phyloP scores from a whole-genome alignment of 2,113 vertebrate genomes.

The Dunckerocampus dactyliophorus region DNA sequence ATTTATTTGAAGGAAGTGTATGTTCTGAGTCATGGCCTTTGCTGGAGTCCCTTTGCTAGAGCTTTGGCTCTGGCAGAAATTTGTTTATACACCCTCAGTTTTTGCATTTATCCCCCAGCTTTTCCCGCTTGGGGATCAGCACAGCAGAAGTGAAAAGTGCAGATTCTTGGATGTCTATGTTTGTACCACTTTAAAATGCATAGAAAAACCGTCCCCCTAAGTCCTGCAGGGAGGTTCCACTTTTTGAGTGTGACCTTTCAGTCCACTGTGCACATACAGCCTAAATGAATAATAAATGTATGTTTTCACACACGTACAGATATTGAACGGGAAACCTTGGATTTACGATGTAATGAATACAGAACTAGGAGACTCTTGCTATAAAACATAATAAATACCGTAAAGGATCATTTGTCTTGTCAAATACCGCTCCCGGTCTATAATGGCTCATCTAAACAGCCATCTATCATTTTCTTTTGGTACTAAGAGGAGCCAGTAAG shows the following conservation, averaged over 20 bases:
- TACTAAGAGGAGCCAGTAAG: constrained; percentile 14
- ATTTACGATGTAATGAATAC: constrained; percentile 5
- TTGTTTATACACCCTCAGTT: constrained; percentile 14
- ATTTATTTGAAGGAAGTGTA: neutral
- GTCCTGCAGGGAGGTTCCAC: constrained; percentile 3
- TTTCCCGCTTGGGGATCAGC: constrained; percentile 28
- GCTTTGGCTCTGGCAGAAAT: constrained; percentile 10
- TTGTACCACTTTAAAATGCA: constrained; percentile 46
- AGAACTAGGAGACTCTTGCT: neutral
- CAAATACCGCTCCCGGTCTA: constrained; percentile 16
- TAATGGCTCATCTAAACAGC: constrained; percentile 23
- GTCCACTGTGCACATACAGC: neutral
- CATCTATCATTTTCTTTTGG: constrained; percentile 27
- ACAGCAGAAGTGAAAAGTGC: constrained; percentile 25
- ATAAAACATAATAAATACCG: constrained; percentile 22
- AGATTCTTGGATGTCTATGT: constrained; percentile 23
- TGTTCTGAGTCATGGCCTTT: neutral
- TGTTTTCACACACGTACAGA: constrained; percentile 2
- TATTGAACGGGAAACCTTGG: constrained; percentile 14
- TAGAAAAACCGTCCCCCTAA: constrained; percentile 22
- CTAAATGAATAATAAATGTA: constrained; percentile 9
- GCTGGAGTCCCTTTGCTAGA: constrained; percentile 21
- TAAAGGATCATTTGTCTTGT: constrained; percentile 11
- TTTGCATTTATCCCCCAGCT: constrained; percentile 8
- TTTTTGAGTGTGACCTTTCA: constrained; percentile 11